phyloP scores from a whole-genome alignment of 1,140 invertebrate species.

The Macrobrachium nipponense region DNA sequence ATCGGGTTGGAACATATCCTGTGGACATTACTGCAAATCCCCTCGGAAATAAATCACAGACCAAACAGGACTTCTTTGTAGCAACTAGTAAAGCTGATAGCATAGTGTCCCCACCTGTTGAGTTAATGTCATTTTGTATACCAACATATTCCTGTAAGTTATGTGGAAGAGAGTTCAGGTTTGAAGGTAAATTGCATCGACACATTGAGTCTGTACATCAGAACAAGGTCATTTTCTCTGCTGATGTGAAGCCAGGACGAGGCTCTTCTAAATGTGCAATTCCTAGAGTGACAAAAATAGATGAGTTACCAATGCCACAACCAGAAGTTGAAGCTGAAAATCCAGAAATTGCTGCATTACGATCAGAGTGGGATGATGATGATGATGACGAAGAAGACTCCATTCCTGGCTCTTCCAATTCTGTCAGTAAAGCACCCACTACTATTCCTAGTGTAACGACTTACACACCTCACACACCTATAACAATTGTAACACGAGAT shows the following conservation, averaged over 20 bases:
- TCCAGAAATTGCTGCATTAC: constrained; percentile 62
- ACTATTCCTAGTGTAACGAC: constrained; percentile 4
- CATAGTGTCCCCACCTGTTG: constrained; percentile 60
- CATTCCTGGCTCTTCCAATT: background rate
- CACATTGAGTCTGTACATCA: constrained; percentile 64
- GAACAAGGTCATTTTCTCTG: constrained; percentile 62
- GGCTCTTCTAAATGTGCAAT: constrained; percentile 25
- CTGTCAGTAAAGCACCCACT: background rate
- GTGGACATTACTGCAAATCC: constrained; percentile 55
- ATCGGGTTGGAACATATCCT: constrained; percentile 52
- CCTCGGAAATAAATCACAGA: background rate
- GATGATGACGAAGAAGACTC: constrained; percentile 57
- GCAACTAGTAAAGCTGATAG: constrained; percentile 30
- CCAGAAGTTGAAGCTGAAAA: constrained; percentile 47
- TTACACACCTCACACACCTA: background rate
- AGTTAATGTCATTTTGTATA: constrained; percentile 63
- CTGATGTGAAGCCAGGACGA: constrained; percentile 63
- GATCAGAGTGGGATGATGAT: constrained; percentile 64
- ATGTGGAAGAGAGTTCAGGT: constrained; percentile 63
- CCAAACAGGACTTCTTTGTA: constrained; percentile 51
- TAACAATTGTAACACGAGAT: constrained; percentile 56
- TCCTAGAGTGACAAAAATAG: background rate
- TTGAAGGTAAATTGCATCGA: constrained; percentile 63
- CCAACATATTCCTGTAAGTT: constrained; percentile 64
- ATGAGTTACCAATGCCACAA: background rate